Percentiles rank a stretch among this genome's conserved stretches.
Evolutionary conservation across 2,888 invertebrate species (phyloP).

Genomic region (Drosophila kanekoi): DNA sequence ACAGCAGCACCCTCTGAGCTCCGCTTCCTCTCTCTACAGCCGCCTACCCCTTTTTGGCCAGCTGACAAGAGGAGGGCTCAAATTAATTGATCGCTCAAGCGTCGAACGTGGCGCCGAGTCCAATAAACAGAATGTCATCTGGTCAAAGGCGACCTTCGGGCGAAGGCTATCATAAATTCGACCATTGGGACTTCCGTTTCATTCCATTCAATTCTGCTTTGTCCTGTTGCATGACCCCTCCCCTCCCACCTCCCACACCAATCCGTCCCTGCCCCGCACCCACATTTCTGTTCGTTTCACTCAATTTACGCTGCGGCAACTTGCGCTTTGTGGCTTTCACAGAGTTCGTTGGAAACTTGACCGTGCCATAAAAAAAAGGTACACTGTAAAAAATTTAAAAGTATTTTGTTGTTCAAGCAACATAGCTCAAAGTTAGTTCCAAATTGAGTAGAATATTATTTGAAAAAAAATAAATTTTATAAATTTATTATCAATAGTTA

Average conservation of each 20-base stretch:
- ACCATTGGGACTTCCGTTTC: conserved; percentile 33
- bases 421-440: too few relatives aligned
- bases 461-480: neutral
- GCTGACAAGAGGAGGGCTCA: conserved; percentile 46
- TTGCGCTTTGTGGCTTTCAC: conserved; percentile 37
- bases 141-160: conserved; percentile 18
- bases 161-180: conserved; percentile 55
- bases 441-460: too few relatives aligned
- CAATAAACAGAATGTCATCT: conserved; percentile 59
- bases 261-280: conserved; percentile 8
- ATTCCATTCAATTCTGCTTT: conserved; percentile 8
- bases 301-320: conserved; percentile 49
- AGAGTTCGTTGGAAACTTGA: conserved; percentile 15
- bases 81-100: conserved; percentile 68
- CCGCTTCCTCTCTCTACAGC: neutral
- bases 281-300: conserved; percentile 28
- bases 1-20: conserved; percentile 25
- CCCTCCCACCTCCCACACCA: neutral
- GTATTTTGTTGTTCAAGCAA: neutral
- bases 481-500: too few relatives aligned
- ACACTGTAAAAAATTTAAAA: neutral
- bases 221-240: conserved; percentile 11
- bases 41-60: conserved; percentile 1
- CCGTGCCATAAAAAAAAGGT: neutral
- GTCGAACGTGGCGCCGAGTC: conserved; percentile 14